Base-by-base conservation (phyloP, 1,140 invertebrate species). In the Dendrolimus kikuchii region DNA sequence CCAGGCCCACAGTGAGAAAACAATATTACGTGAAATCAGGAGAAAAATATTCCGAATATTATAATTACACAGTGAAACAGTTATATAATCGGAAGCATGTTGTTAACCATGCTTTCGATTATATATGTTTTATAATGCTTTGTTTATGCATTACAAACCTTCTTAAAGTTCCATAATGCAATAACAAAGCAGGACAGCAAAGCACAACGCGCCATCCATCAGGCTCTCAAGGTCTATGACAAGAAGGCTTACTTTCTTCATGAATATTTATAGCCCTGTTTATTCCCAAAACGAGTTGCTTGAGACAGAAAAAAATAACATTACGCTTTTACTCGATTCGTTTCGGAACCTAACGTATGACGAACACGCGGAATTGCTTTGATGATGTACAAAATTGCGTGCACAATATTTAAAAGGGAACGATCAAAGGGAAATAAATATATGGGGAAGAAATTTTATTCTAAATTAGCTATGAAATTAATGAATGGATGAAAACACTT, bases 191-290 rank as follows among this genome's bases (percentile, higher is more conserved):
- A 73, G 69, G 66, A 61, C 62, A 66, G 61, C 53, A 58, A 59
- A 64, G 56, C 62, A 67, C 65, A 64, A 66, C 68, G 66, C 55
- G 59, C 78, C 66, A 84, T 84, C 78, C 75, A 81, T 81, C 81
- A 84, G 66, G 72, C 67, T 74, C 73, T 75, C 77, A 72, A 71
- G 75, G 74, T 68, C 77, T 80, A 81, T 77, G 79, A 80, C 80
- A 80, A 81, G 80, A 77, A 80, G 77, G 77, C 77, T 81, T 81
- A 75, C 78, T 70, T 62, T 59, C 56, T 64, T 81, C 71, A 81
- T 84, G 78, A 81, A 84, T 84, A 84, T 81, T 84, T 81, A 81
- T 79, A 65, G 59, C 62, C 59, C 59, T 77, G 68, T 76, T 80
- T 82, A 75, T 78, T 65, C 63, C 62, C 60, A 56, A 66, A 70